Base-by-base conservation (phyloP, 2,113 vertebrate genomes). In the Saimiri boliviensis region DNA sequence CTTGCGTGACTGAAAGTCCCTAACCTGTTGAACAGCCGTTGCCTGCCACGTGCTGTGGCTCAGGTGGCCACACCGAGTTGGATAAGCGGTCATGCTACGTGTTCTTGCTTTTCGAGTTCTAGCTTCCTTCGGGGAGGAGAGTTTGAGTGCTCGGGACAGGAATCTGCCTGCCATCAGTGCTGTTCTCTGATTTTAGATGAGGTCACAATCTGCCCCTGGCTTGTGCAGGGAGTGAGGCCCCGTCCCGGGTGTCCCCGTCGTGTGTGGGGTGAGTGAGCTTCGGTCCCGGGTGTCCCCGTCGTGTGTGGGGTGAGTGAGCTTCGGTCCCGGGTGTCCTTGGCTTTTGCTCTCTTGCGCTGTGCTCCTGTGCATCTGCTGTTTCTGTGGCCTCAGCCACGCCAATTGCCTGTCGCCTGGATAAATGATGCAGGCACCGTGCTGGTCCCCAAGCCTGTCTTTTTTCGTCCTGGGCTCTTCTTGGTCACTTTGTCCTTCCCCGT, bases 31-130 rank as follows among this genome's bases (percentile, higher is more conserved):
- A 32, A 32, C 47, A 9, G 6, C 73, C 6, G 6, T 10, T 9
- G 42, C 88, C 74, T 40, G 11, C 30, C 35, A 10, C 5, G 0
- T 7, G 83, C 17, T 1, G 17, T 8, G 0, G 3, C 1, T 14
- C 7, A 2, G 52, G 2, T n/a, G n/a, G 23, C 63, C n/a, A 6
- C 3, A 7, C n/a, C 5, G 27, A 12, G 80, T 21, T 9, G 2
- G 25, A 27, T 42, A 20, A 12, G 16, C 19, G 12, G 45, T 52
- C 35, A 11, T 4, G 30, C 6, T 0, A 11, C 63, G 5, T 6
- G 16, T 3, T 42, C 42, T 42, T 42, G 42, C 42, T 42, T 42
- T 42, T 42, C 42, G 42, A 42, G 42, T 42, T 56, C 19, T 8
- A 0, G 32, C 76, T 86, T 35, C 4, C 83, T n/a, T 63, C 13